Evolutionary conservation across 2,113 vertebrate species (phyloP), one percentile per base, ranked within the genome.

Genomic region (Clarias magur): DNA sequence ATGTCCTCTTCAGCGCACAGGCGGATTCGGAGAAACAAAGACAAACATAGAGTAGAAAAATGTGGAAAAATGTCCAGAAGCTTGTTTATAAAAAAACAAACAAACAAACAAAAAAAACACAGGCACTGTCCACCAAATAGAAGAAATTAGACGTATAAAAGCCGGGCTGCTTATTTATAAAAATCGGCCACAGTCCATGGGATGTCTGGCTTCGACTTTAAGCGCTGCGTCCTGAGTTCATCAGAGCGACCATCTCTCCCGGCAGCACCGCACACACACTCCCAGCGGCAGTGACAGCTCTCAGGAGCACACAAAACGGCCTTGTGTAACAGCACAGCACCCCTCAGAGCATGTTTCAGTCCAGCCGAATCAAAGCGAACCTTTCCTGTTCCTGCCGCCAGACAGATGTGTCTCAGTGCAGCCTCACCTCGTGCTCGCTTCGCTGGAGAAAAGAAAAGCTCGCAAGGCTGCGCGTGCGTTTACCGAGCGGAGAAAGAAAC

Each of bases 261-360:
- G 56, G 76, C 30, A 76, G 73, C 53, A n/a, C 23, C 25, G n/a
- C 65, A 30, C 65, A 27, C 48, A 48, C 70, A 19, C 10, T 30
- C n/a, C 25, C 13, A 8, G 9, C 48, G 38, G 34, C 62, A 84
- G 17, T 84, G 82, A 84, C 82, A 84, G 82, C 82, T 57, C 27
- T 38, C 48, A 38, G 15, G 27, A 59, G 38, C 79, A 25, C 19
- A 30, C 6, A 83, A 70, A 17, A 5, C 23, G 27, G 53, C n/a
- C 27, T 56, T 30, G 82, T 19, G 30, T 17, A 83, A 56, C 42
- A 27, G 16, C 13, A 34, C 12, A 70, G 48, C 62, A 57, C 53
- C 53, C 67, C n/a, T 54, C 25, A 56, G 19, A 86, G 54, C 78
- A 30, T 68, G 54, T 27, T 72, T 57, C 27, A 59, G 42, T 80